Evolutionary conservation across 2,888 invertebrate species (phyloP).

Genomic region (Crioceris asparagi): DNA sequence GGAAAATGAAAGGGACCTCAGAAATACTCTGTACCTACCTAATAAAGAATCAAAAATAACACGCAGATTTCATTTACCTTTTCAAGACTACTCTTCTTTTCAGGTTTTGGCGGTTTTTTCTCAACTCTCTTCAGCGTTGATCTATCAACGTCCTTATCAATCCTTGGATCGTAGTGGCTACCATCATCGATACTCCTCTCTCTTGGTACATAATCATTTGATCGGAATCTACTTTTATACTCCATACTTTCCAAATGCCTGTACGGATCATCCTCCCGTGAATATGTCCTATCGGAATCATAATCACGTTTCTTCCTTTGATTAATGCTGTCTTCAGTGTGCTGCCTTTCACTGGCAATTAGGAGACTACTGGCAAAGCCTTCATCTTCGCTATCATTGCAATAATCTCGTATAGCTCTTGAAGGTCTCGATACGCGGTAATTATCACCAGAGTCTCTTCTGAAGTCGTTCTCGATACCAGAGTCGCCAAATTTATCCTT

Average conservation of each 20-base stretch:
- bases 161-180: constrained; percentile 53
- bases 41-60: too few species aligned
- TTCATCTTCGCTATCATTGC: constrained; percentile 59
- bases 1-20: too few species aligned
- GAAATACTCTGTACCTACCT: too few species aligned
- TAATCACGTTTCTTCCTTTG: constrained; percentile 25
- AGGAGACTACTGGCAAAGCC: constrained; percentile 58
- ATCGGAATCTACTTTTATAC: constrained; percentile 34
- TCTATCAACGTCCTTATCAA: constrained; percentile 43
- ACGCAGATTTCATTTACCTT: constrained; percentile 46
- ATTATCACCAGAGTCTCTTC: constrained; percentile 47
- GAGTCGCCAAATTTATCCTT: constrained; percentile 59
- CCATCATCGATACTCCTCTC: constrained; percentile 56
- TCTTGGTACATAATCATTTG: constrained; percentile 43
- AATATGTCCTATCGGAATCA: constrained; percentile 24
- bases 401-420: constrained; percentile 27
- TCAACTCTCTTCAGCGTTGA: constrained; percentile 40
- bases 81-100: constrained; percentile 62
- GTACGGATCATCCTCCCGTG: constrained; percentile 26
- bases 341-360: constrained; percentile 61
- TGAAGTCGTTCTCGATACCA: constrained; percentile 65
- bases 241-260: constrained; percentile 33
- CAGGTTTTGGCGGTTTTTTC: constrained; percentile 45
- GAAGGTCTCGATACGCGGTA: constrained; percentile 24
- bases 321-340: constrained; percentile 52